These are phyloP conservation scores for Enteromius treurensis DNA, from an alignment of 2,797 vertebrate genomes.

Conservation along the genomic window DNA sequence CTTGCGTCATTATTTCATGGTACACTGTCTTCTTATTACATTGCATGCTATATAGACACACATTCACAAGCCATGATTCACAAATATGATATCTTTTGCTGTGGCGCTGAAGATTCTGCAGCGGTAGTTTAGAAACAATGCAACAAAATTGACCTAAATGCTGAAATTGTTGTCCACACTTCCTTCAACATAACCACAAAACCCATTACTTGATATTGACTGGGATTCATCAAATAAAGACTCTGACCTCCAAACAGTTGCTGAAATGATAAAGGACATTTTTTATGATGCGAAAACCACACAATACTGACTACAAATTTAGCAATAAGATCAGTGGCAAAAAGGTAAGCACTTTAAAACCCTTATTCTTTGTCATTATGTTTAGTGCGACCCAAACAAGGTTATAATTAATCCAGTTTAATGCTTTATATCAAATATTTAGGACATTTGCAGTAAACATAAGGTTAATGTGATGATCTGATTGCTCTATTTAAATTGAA, in stretches of 20 bases:
- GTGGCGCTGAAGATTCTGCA: not conserved
- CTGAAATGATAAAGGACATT: conserved; percentile 15
- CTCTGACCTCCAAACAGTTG: conserved; percentile 22
- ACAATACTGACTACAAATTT: not conserved
- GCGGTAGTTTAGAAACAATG: not conserved
- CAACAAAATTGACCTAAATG: conserved; percentile 1
- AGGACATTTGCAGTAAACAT: not conserved
- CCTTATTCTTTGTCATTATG: not conserved
- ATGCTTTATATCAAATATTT: not conserved
- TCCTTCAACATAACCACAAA: conserved; percentile 34
- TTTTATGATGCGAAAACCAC: not conserved
- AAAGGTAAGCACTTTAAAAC: conserved; percentile 1
- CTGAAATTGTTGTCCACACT: conserved; percentile 7
- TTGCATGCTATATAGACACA: not conserved
- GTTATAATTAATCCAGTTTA: not conserved
- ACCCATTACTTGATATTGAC: conserved; percentile 3
- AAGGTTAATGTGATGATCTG: not conserved
- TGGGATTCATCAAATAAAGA: conserved; percentile 17
- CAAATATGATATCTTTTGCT: not conserved
- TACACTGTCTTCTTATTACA: conserved; percentile 2
- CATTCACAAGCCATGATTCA: not conserved
- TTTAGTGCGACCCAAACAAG: not conserved
- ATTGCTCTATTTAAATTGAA: not conserved
- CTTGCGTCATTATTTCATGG: not conserved
- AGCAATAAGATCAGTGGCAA: conserved; percentile 9